These are phyloP conservation scores for Tethea ocularis DNA, from an alignment of 2,888 invertebrate genomes.

Conservation along the genomic window DNA sequence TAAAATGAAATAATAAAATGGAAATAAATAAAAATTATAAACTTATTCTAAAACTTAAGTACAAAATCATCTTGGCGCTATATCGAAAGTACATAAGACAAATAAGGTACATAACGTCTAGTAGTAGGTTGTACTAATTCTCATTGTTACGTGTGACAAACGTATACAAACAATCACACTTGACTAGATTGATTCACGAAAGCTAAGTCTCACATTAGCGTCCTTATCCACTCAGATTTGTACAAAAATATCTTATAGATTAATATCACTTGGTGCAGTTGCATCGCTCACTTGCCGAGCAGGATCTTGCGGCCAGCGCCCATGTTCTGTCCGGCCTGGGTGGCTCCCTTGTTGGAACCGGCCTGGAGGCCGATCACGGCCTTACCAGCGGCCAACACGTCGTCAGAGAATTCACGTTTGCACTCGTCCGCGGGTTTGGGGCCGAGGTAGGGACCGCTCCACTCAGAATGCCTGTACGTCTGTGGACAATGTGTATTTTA, in stretches of 20 bases:
- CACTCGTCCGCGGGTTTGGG: constrained; percentile 97
- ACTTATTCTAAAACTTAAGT: constrained; percentile 75
- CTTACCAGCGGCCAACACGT: constrained; percentile 94
- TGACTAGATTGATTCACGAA: constrained; percentile 64
- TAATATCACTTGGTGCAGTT: constrained; percentile 75
- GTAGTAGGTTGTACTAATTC: constrained; percentile 27
- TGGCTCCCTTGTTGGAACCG: constrained; percentile 97
- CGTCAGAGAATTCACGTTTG: constrained; percentile 97
- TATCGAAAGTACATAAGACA: constrained; percentile 57
- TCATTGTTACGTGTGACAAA: constrained; percentile 41
- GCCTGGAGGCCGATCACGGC: constrained; percentile 96
- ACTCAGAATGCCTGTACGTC: constrained; percentile 94
- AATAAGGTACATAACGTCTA: constrained; percentile 31
- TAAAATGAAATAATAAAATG: constrained; percentile 74
- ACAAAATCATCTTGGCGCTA: constrained; percentile 73
- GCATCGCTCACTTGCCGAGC: constrained; percentile 90
- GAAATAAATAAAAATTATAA: constrained; percentile 72
- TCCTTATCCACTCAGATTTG: constrained; percentile 71
- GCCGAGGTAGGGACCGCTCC: constrained; percentile 94
- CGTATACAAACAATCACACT: constrained; percentile 51
- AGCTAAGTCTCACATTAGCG: constrained; percentile 68
- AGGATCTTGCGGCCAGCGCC: constrained; percentile 96
- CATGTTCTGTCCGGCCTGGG: constrained; percentile 95
- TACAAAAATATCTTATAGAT: constrained; percentile 72
- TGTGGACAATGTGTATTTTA: constrained; percentile 50